Evolutionary conservation across 2,888 invertebrate species (phyloP).

Genomic region (Cantharis flavilabris): DNA sequence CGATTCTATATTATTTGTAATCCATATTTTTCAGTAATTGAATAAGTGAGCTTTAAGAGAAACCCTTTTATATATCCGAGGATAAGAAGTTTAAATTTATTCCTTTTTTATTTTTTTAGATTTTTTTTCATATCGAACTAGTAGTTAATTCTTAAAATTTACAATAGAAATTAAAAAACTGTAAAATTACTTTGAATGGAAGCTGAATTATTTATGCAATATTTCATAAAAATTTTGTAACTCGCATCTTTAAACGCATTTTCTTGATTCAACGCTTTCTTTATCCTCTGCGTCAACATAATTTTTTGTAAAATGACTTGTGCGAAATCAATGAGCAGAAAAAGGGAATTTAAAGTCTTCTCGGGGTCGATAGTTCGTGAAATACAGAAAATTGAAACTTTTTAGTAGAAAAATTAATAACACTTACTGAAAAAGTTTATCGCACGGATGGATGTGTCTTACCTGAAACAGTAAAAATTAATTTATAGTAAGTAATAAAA

Average conservation of each 20-base stretch:
- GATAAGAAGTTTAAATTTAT: not conserved
- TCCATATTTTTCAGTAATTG: not conserved
- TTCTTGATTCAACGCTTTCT: not conserved
- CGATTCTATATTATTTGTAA: not conserved
- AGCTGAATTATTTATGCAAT: not conserved
- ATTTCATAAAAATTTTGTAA: not conserved
- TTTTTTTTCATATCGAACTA: not conserved
- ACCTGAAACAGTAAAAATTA: not conserved
- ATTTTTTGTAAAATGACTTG: not conserved
- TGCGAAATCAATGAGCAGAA: not conserved
- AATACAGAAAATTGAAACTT: not conserved
- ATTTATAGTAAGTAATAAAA: not conserved
- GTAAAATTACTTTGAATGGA: not conserved
- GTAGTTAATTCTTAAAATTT: not conserved
- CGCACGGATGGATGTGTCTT: not conserved
- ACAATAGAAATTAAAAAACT: not conserved
- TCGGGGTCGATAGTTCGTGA: not conserved
- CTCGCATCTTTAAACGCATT: not conserved
- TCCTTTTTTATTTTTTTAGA: not conserved
- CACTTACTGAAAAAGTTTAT: not conserved
- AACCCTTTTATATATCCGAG: not conserved
- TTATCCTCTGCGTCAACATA: not conserved
- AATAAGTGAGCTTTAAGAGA: not conserved
- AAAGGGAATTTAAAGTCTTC: not conserved
- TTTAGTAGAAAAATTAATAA: not conserved